Evolutionary conservation across 2,113 vertebrate species (phyloP), one percentile per base, ranked within the genome.

Genomic region (Egretta garzetta): DNA sequence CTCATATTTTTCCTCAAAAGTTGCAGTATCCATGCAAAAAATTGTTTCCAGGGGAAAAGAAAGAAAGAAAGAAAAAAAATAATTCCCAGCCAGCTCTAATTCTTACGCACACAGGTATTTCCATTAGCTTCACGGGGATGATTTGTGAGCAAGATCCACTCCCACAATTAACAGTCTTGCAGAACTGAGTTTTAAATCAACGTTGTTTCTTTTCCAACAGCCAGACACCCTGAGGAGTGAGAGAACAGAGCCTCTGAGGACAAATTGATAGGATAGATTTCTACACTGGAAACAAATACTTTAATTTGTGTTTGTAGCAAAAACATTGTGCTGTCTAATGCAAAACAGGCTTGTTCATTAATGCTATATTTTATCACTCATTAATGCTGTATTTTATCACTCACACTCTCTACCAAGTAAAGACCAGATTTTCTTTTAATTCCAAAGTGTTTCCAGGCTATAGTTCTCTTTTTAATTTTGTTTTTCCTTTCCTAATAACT

Each of bases 301-400:
- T 95, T 81, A 84, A 94, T 96, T 92, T 95, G 52, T 79, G 73
- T 79, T 85, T 90, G 50, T 62, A 76, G 55, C 37, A 91, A 87
- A 93, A 87, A 30, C 52, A 71, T 75, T 43, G 17, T 55, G 18
- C 49, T 92, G 64, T 24, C 52, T 91, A 58, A 91, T 67, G 35
- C 30, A 91, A 87, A 92, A 33, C 18, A 91, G 16, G 6, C 39
- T 49, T 72, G 10, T 62, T 93, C 53, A 53, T 95, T 84, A 91
- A 79, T 72, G 26, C 6, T 82, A 4, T 71, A 67, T 56, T 91
- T 66, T 81, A 68, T 43, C 33, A 41, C 33, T 86, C 53, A 53
- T 95, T 84, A 91, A 79, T 72, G 26, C 5, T 82, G 4, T 71
- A 67, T 56, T 91, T 66, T 81, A 68, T 43, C 33, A 41, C 33